These are phyloP conservation scores for Charanyca ferruginea DNA, from an alignment of 2,888 invertebrate genomes.

Conservation along the genomic window DNA sequence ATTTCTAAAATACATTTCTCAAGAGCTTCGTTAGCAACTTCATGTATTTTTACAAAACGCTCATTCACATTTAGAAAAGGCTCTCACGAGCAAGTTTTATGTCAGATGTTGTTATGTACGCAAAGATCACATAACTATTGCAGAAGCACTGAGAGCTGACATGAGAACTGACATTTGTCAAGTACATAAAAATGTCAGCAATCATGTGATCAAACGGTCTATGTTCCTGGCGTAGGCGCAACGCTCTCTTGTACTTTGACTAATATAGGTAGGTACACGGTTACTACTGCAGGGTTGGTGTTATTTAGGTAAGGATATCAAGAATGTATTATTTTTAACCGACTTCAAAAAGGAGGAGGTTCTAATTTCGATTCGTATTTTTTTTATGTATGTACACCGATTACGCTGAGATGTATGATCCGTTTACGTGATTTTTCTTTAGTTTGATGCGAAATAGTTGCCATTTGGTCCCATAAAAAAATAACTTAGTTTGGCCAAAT, in stretches of 20 bases:
- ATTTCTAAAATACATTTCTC: slow-evolving; percentile 23
- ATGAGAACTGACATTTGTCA: slow-evolving; percentile 55
- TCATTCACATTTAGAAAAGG: slow-evolving; percentile 49
- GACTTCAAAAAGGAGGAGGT: too few relatives aligned
- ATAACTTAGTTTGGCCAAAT: too few relatives aligned
- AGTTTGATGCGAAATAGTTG: too few relatives aligned
- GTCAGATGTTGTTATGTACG: slow-evolving; percentile 31
- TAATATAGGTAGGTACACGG: slow-evolving; percentile 30
- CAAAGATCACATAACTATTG: slow-evolving; percentile 44
- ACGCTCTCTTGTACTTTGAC: slow-evolving; percentile 42
- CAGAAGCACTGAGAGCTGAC: slow-evolving; percentile 37
- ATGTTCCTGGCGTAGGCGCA: slow-evolving; percentile 67
- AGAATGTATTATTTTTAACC: not conserved
- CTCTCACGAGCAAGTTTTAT: slow-evolving; percentile 23
- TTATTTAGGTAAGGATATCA: not conserved
- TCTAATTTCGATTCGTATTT: too few relatives aligned
- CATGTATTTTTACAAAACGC: slow-evolving; percentile 13
- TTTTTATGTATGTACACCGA: too few relatives aligned
- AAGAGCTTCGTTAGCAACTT: slow-evolving; percentile 20
- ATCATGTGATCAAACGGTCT: slow-evolving; percentile 66
- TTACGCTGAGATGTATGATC: too few relatives aligned
- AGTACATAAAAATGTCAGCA: slow-evolving; percentile 64
- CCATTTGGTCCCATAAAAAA: too few relatives aligned
- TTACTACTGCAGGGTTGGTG: slow-evolving; percentile 50
- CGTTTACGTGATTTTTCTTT: too few relatives aligned